These are phyloP conservation scores for Galerucella nymphaeae DNA, from an alignment of 2,888 invertebrate genomes.

Conservation along the genomic window DNA sequence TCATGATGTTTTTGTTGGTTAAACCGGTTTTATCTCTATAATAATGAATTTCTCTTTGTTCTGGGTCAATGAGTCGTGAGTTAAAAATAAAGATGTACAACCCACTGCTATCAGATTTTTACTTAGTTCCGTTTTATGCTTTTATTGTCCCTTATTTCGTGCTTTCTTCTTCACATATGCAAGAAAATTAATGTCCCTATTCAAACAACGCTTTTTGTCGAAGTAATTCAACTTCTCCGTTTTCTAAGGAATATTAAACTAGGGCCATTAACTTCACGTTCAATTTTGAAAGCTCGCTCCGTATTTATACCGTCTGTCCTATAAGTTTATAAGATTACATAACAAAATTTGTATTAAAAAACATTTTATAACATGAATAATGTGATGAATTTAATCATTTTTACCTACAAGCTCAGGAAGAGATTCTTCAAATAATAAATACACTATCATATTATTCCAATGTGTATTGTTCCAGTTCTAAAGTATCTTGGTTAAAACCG, in stretches of 20 bases:
- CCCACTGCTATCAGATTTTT: slow-evolving; percentile 3
- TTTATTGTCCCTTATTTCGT: slow-evolving; percentile 10
- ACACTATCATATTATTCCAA: not conserved
- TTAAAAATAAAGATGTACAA: not conserved
- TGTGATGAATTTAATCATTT: too few species aligned
- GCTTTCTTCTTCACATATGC: slow-evolving; percentile 23
- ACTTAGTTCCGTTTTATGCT: slow-evolving; percentile 13
- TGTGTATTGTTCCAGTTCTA: not conserved
- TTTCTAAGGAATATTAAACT: slow-evolving; percentile 33
- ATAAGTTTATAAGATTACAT: not conserved
- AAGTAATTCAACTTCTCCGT: slow-evolving; percentile 12
- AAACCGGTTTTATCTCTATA: not conserved
- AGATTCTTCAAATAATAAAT: not conserved
- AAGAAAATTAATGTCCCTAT: slow-evolving; percentile 21
- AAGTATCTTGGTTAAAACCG: too few species aligned
- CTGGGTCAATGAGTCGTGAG: not conserved
- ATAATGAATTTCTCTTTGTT: slow-evolving; percentile 1
- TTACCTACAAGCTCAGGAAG: not conserved
- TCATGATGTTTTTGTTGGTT: too few species aligned
- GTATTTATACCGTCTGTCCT: slow-evolving; percentile 1
- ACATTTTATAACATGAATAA: too few species aligned
- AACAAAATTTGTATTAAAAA: too few species aligned
- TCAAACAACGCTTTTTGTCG: slow-evolving; percentile 18
- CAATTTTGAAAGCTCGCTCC: slow-evolving; percentile 9
- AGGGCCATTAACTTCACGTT: slow-evolving; percentile 18